A percentile compares a stretch with the other conserved stretches of the same genome.
Conservation (phyloP, 2,888 invertebrate genomes). For the Orthosia incerta region DNA sequence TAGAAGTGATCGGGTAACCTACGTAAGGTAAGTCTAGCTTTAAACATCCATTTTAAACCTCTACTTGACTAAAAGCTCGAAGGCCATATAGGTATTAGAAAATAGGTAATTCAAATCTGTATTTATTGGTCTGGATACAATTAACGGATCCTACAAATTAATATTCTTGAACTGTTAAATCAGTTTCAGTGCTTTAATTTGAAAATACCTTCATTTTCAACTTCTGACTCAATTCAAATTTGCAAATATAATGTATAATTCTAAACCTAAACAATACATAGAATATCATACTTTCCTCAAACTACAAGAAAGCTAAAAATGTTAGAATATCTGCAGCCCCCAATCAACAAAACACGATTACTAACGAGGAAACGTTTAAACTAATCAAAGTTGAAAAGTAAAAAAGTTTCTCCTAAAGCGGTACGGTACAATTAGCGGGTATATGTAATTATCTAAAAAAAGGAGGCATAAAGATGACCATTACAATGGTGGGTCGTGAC, state of each 20-base stretch:
- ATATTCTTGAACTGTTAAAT: background rate
- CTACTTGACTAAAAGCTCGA: no score
- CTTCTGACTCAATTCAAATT: background rate
- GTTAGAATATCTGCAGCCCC: background rate
- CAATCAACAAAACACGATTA: conserved; percentile 47
- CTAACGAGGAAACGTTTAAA: conserved; percentile 59
- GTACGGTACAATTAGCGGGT: conserved; percentile 63
- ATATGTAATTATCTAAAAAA: conserved; percentile 68
- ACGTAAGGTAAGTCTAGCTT: no score
- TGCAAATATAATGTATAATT: no score
- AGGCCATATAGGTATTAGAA: no score
- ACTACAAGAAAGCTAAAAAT: conserved; percentile 24
- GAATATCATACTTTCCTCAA: background rate
- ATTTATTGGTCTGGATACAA: no score
- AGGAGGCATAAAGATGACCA: conserved; percentile 68
- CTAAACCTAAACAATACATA: background rate
- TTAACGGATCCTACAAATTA: background rate
- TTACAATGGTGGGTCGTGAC: conserved; percentile 68
- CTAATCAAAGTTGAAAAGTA: conserved; percentile 50
- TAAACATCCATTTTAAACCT: no score
- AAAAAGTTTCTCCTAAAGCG: conserved; percentile 54
- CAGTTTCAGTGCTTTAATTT: background rate
- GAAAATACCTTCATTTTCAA: background rate
- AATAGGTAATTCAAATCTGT: no score
- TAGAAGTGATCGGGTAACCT: no score